Evolutionary conservation across 2,797 vertebrate genomes (phyloP), one percentile per base, ranked within the genome.

Genomic region (Lithobates sylvaticus): DNA sequence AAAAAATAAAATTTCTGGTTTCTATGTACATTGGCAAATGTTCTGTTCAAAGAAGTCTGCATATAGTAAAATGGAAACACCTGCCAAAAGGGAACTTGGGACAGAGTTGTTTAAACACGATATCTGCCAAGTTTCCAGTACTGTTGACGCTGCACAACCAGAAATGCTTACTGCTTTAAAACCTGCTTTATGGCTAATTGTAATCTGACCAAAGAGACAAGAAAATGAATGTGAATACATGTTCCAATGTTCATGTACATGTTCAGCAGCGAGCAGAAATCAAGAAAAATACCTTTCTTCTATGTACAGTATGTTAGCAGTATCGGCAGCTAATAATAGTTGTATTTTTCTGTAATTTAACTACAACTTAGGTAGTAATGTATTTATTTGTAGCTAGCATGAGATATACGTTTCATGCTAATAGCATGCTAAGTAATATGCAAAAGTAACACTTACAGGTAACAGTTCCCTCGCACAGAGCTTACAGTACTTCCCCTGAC

Each of bases 61-160:
- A 93, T 91, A 91, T 90, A 93, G 93, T 91, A 89, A 90, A 93
- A 90, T 95, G 94, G 93, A 94, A 95, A 94, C 94, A 95, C 95
- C 93, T 95, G 94, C 94, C 93, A 95, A 92, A 89, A 93, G 91
- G 93, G 92, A 94, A 90, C 92, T 94, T 92, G 92, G 92, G 92
- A 95, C 91, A 88, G 27, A 75, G 91, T 92, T 94, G 91, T 94
- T 94, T 94, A 95, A 95, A 95, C 91, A 95, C 92, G 79, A 6
- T 93, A 93, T 91, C 90, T 93, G 94, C 94, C 95, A 95, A 95
- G 89, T 94, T 95, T 95, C 93, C 93, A 93, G 83, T 50, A 34
- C 90, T 92, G 92, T 93, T 93, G 91, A 93, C 89, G 91, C 89
- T 90, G 85, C 89, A 92, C 88, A 87, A 90, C 89, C 90, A 88